Evolutionary conservation across 2,113 vertebrate species (phyloP), one percentile per base, ranked within the genome.

Genomic region (Alligator sinensis): DNA sequence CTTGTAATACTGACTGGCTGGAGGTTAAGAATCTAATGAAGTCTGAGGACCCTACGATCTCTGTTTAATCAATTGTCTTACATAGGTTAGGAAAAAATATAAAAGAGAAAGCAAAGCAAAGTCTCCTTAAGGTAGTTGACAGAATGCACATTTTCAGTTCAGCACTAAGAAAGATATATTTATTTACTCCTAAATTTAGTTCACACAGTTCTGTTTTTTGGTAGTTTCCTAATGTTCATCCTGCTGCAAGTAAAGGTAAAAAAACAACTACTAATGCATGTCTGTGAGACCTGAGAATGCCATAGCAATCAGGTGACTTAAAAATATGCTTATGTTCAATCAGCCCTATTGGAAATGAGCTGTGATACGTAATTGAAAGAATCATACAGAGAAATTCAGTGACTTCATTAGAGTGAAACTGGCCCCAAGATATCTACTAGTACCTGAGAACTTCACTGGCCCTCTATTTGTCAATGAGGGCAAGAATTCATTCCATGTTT

Each of bases 91-190:
- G 61, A 21, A n/a, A 87, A 91, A 87, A 34, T 34, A 61, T 17
- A 61, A 19, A 61, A 61, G 60, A 80, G 9, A 66, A 82, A 60
- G 10, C 4, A 75, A 72, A 66, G 30, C 16, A 34, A 34, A 1
- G 6, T 0, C 0, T 2, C 24, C 12, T 27, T 25, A 89, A 72
- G 27, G 10, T 82, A 66, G 1, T 1, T 79, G 12, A 22, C 22
- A 90, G 22, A 84, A 74, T 54, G 0, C 1, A 28, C 66, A 22
- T 55, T 24, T 47, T 88, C 25, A 81, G 2, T 2, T 57, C 25
- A 58, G 34, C 30, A 76, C 4, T 76, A 12, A 84, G 63, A 57
- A 1, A 11, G 70, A 66, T 1, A 38, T 22, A 16, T 91, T 54
- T 38, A 27, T 72, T 79, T 66, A 13, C 80, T 80, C 13, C 1